Base-by-base conservation (phyloP, 2,113 vertebrate species). In the Chloebia gouldiae region DNA sequence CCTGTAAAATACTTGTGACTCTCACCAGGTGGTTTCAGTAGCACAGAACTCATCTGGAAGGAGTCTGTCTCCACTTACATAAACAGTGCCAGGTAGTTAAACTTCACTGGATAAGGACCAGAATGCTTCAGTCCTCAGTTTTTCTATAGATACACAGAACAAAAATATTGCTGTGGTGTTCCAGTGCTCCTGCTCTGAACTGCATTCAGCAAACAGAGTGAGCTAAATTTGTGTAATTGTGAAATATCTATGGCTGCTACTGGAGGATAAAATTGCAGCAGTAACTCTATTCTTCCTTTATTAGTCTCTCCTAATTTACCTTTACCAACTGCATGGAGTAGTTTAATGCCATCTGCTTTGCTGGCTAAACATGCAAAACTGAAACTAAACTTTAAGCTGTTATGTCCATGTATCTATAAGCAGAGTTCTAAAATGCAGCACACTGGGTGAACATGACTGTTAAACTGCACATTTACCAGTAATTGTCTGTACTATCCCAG, bases 401-500 rank as follows among this genome's bases (percentile, higher is more conserved):
- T 93, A 28, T 28, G 8, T 31, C 5, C 7, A 3, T 7, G 0
- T 15, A 2, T 53, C 40, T 66, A 0, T 75, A 42, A 68, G 21
- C 33, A 12, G 51, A 71, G 49, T 15, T 57, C 9, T 5, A 33
- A 42, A 77, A 70, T 44, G 25, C 23, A n/a, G 53, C 27, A 4
- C 6, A 6, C 40, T 7, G 33, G 14, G 63, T 35, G 68, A 59
- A 19, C 10, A 0, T 16, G n/a, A 7, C 33, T 85, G 13, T 44
- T 28, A 30, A 69, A 27, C 3, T 23, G 23, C 44, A 64, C 0
- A 7, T 57, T 37, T 49, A 19, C 11, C 28, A 20, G 6, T 14
- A 8, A 33, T 12, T 12, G 7, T 53, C 25, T 47, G 45, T 50
- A 2, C 45, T 72, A 14, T 47, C n/a, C 45, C 35, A 13, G 18